Evolutionary conservation across 2,113 vertebrate genomes (phyloP), one percentile per base, ranked within the genome.

Genomic region (Azemiops feae): DNA sequence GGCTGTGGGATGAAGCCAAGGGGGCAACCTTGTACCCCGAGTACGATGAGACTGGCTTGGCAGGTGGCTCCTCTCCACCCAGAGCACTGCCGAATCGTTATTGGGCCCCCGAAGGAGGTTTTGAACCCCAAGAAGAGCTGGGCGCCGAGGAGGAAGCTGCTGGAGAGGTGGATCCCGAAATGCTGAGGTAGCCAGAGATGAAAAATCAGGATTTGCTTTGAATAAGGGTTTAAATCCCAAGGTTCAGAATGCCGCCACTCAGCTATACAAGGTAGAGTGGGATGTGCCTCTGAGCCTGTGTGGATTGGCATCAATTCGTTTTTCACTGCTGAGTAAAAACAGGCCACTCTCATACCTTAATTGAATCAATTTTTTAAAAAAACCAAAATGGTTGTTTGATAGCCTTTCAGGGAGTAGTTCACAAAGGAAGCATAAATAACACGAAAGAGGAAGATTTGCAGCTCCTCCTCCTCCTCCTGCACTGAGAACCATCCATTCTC

Each of bases 31-130:
- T 55, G 30, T 91, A 90, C 93, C 12, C 95, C 0, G 98, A 98
- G 90, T 98, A 98, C 3, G 98, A 98, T 30, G 98, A 98, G 89
- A 97, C 97, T 0, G 97, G 97, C 34, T 95, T 92, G 50, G 55
- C 74, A 2, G 92, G 89, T 20, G 81, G 81, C 55, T 64, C 92
- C 47, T 64, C 89, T 27, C 81, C 89, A 23, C 89, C 92, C 10
- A 86, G 85, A 53, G 27, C 55, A 3, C n/a, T 86, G 23, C 89
- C 55, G 1, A 90, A 87, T 87, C 92, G 89, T 18, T 90, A 93
- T 12, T 90, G 92, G 92, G 81, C 34, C 23, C 89, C 89, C 0
- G 92, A 93, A 90, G 92, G 89, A 52, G 89, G 74, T 22, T 90
- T 93, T 23, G 89, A 93, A 64, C 74, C 92, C 57, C 89, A 86